Base-by-base conservation (phyloP, 1,140 invertebrate species). In the Neodiprion pinetum region DNA sequence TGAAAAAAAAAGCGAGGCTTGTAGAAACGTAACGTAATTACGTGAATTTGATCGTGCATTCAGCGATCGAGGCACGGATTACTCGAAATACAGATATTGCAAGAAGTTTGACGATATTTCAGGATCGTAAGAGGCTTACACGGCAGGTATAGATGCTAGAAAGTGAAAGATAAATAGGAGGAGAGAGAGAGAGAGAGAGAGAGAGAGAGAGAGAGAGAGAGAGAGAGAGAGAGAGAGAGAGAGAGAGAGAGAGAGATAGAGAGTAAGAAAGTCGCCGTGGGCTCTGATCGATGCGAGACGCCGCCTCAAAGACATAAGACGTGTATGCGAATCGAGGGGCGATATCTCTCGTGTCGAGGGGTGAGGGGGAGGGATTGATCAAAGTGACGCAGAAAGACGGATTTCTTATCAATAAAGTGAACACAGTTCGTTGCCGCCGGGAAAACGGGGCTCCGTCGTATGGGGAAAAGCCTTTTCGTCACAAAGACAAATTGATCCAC, bases 391-490 rank as follows among this genome's bases (percentile, higher is more conserved):
- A 71, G 69, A 75, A 40, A 78, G 72, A 80, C 74, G 77, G 77
- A 80, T 82, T 80, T 82, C 75, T 80, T 72, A 76, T 77, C 80
- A 82, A 83, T 83, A 80, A 83, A 80, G 76, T 21, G 40, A 69
- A 69, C 21, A 69, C 17, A 69, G 11, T 61, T 61, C 53, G 53
- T 61, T 14, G 11, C 7, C 3, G 53, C 11, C 53, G 0, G 53
- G 11, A 9, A 61, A 17, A 12, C 28, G 2, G 28, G 28, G 28
- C 28, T 40, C 28, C 28, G 28, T 40, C 5, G 28, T 40, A 40
- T 40, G 28, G n/a, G 50, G n/a, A 61, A 17, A 61, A 61, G 9
- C n/a, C 53, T 61, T 4, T 17, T 61, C 53, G 53, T 14, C 53
- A 14, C 53, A 4, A 9, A 61, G 53, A 61, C 53, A 61, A 61